Base-by-base conservation (phyloP, 2,888 invertebrate genomes). In the Cantharis rufa region DNA sequence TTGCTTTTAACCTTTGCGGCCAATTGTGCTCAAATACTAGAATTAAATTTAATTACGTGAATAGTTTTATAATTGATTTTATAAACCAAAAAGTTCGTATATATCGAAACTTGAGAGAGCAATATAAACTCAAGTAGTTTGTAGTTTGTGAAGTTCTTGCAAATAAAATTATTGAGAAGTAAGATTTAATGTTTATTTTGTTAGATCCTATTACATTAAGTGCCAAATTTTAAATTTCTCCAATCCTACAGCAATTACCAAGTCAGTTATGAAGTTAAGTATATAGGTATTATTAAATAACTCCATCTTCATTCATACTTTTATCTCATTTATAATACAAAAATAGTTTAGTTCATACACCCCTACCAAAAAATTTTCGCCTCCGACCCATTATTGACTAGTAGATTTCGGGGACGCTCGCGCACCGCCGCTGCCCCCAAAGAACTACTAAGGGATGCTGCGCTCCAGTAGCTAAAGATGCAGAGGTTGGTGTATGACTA, bases 401-500 rank as follows among this genome's bases (percentile, higher is more conserved):
- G 81, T 80, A 78, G 81, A 79, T 83, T 84, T 86, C 86, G 86
- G 85, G 71, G 80, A 82, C 80, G 70, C 78, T 85, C 86, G 86
- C 83, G 81, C 80, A 78, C 80, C 80, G 83, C 83, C 85, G 85
- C 79, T 81, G 77, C 81, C 81, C 79, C 84, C 83, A 84, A 84
- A 84, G 84, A 82, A 84, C 78, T 79, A 82, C 83, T 82, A 81
- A 83, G 85, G 85, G 86, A 85, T 86, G 86, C 86, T 86, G 86
- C 86, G 85, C 85, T 86, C 85, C 86, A 86, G 85, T 85, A 84
- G 84, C 86, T 84, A 84, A 85, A 85, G 84, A 86, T 86, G 86
- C 81, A 82, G 81, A 79, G 79, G 74, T 74, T 74, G 76, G 76
- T 75, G 75, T 28, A 77, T 74, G 64, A 71, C 78, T 70, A 73